A percentile compares a stretch with the other conserved stretches of the same genome.
phyloP scores from a whole-genome alignment of 2,888 invertebrate genomes.

The Plagodis dolabraria region DNA sequence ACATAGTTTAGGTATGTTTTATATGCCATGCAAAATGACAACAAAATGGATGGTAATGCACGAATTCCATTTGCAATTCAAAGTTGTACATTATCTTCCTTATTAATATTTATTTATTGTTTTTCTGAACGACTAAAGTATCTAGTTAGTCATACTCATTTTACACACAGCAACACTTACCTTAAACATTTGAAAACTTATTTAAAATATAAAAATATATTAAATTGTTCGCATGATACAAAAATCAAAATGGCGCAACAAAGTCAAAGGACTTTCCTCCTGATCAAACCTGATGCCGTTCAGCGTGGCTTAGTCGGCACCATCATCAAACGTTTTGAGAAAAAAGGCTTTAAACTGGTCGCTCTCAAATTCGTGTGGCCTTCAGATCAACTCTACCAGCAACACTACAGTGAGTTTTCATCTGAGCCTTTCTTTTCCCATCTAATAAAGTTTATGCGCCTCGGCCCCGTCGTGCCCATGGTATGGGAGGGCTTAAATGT shows the following conservation, averaged over 20 bases:
- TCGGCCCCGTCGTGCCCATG: constrained; percentile 97
- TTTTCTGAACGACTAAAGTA: no score
- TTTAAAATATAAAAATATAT: no score
- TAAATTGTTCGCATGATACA: no score
- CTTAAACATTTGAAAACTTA: no score
- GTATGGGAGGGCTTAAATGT: constrained; percentile 98
- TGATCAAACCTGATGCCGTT: constrained; percentile 99
- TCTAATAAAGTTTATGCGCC: constrained; percentile 97
- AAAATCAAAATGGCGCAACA: constrained; percentile 87
- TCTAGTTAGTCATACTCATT: no score
- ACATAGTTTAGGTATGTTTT: no score
- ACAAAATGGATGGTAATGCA: no score
- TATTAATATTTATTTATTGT: no score
- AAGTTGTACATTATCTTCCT: no score
- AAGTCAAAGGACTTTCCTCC: constrained; percentile 98
- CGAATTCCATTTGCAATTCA: no score
- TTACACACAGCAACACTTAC: no score
- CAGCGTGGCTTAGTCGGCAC: constrained; percentile 98
- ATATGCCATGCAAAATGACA: no score
- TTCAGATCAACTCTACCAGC: constrained; percentile 91
- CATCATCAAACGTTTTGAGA: constrained; percentile 98
- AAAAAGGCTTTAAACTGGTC: constrained; percentile 98
- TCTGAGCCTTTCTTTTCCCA: constrained; percentile 97
- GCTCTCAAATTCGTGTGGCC: constrained; percentile 98
- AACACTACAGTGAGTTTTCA: constrained; percentile 97